Conservation (phyloP, 2,888 invertebrate genomes). For the Leptura quadrifasciata region DNA sequence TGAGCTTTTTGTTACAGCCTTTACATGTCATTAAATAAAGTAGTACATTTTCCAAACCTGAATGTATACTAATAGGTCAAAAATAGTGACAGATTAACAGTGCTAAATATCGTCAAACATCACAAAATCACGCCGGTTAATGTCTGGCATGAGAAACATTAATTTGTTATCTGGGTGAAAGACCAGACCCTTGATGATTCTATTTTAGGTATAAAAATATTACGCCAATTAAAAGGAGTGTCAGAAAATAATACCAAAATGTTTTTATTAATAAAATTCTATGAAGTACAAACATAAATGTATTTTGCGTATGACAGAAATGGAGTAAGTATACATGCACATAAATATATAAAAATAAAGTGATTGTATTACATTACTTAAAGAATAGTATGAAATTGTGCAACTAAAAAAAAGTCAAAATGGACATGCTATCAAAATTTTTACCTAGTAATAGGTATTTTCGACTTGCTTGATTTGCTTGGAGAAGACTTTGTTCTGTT, state of each 20-base stretch:
- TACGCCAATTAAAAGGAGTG: background rate
- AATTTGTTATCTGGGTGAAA: too few species aligned
- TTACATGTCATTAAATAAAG: too few species aligned
- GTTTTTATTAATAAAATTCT: background rate
- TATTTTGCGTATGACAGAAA: background rate
- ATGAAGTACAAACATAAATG: background rate
- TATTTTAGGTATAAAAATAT: too few species aligned
- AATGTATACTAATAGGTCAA: too few species aligned
- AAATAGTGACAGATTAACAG: too few species aligned
- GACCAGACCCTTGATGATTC: too few species aligned
- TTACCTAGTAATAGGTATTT: constrained; percentile 72
- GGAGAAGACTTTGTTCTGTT: constrained; percentile 70
- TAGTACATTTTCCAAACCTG: too few species aligned
- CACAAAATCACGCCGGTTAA: too few species aligned
- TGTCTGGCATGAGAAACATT: too few species aligned
- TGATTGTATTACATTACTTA: background rate
- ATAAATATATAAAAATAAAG: background rate
- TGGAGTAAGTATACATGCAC: background rate
- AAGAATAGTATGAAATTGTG: background rate
- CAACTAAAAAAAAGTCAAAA: background rate
- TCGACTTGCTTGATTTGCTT: constrained; percentile 69
- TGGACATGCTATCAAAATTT: constrained; percentile 15
- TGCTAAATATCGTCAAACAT: too few species aligned
- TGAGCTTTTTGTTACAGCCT: too few species aligned
- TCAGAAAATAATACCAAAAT: background rate